Base-by-base conservation (phyloP, 2,113 vertebrate species). In the Suricata suricatta region DNA sequence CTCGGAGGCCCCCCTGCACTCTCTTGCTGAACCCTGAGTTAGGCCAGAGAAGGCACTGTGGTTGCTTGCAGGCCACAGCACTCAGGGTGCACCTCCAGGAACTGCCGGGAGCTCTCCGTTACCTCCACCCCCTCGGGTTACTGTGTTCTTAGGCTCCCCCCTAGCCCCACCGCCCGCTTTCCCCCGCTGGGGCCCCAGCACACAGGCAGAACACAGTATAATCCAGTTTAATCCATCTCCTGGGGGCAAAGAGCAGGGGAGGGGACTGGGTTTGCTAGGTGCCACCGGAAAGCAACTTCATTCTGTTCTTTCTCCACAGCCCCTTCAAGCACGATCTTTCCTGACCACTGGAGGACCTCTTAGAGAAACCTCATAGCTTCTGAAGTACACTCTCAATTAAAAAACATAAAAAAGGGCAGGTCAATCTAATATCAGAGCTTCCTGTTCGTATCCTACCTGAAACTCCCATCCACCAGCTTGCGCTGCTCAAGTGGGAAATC, bases 221-320 rank as follows among this genome's bases (percentile, higher is more conserved):
- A n/a, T 3, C 52, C 7, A 2, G 8, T 2, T 4, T 6, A 10
- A n/a, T 3, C 52, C 1, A 2, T 21, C 35, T 3, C 5, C 11
- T 0, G 16, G 52, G 15, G 15, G 0, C 52, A 5, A 16, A 7
- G 57, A 21, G 57, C 57, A 8, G 57, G 7, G 57, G 13, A 0
- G n/a, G 38, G 33, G 7, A 10, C 52, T n/a, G 10, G 10, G 3
- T 47, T 52, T n/a, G 13, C 47, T 13, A 29, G 52, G 13, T 0
- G 0, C 31, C 41, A 29, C 33, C 41, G 14, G 71, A 74, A 84
- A n/a, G 25, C 41, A 88, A 31, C 25, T 33, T 33, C 74, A 14
- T 81, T 47, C 63, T 41, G n/a, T 68, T 2, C 1, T 66, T 79
- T 52, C 19, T 17, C 16, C 7, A 35, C 0, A 38, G 11, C 10